phyloP scores from a whole-genome alignment of 2,888 invertebrate species.

The Aelia acuminata region DNA sequence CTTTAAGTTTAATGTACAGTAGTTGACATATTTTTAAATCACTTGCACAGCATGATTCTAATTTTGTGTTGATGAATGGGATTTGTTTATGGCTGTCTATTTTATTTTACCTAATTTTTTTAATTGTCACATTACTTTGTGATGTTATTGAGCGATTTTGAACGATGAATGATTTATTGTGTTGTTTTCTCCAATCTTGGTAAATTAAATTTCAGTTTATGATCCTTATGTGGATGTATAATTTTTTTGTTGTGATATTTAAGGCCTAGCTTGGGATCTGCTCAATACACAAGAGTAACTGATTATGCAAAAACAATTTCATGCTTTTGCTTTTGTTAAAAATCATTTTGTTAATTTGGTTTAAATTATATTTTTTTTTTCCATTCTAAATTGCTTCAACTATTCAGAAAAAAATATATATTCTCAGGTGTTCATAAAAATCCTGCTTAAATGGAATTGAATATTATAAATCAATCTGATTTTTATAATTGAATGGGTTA shows the following conservation, averaged over 20 bases:
- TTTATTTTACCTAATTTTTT: background rate
- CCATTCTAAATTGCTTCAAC: no score
- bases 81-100: background rate
- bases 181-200: background rate
- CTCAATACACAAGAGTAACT: background rate
- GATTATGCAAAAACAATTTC: background rate
- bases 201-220: background rate
- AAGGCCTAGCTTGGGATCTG: background rate
- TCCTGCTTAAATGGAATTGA: background rate
- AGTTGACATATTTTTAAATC: background rate
- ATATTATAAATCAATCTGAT: background rate
- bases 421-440: background rate
- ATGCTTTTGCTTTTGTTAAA: background rate
- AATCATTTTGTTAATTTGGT: background rate
- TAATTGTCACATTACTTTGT: background rate
- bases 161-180: background rate
- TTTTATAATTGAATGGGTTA: no score
- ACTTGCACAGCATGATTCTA: conserved; percentile 2
- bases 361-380: background rate
- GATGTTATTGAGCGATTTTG: background rate
- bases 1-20: background rate
- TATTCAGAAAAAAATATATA: no score
- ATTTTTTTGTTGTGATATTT: background rate
- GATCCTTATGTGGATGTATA: background rate
- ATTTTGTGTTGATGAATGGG: background rate